Evolutionary conservation across 2,888 invertebrate species (phyloP).

Genomic region (Odontothrips loti): DNA sequence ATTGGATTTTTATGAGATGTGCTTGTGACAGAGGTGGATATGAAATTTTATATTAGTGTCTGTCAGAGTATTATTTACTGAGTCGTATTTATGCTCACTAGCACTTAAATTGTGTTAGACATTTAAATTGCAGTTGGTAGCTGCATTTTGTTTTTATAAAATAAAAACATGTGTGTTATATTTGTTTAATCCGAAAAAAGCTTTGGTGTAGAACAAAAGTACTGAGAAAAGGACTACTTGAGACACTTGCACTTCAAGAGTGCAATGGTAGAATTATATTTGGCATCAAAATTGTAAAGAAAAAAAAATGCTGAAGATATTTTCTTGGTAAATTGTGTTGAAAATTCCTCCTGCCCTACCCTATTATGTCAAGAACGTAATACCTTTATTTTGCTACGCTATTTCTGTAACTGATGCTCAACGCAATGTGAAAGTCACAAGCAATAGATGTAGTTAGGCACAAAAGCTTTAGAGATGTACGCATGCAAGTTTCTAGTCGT

Average conservation of each 20-base stretch:
- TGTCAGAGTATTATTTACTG: background rate
- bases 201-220: too few relatives aligned
- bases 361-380: background rate
- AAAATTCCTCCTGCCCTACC: background rate
- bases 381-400: background rate
- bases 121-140: background rate
- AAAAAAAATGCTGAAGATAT: too few relatives aligned
- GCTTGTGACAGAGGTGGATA: background rate
- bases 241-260: too few relatives aligned
- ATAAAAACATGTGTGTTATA: too few relatives aligned
- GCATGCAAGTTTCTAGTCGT: conserved; percentile 20
- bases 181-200: too few relatives aligned
- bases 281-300: too few relatives aligned
- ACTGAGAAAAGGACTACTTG: too few relatives aligned
- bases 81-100: background rate
- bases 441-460: background rate
- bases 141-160: background rate
- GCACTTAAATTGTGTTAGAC: background rate
- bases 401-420: background rate
- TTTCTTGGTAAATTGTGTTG: background rate
- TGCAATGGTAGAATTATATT: too few relatives aligned
- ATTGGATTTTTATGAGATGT: background rate
- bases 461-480: background rate
- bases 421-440: background rate
- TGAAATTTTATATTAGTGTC: background rate